Percentiles rank a stretch among this genome's conserved stretches.
phyloP scores from a whole-genome alignment of 2,113 vertebrate genomes.

The Ardeotis arabs region DNA sequence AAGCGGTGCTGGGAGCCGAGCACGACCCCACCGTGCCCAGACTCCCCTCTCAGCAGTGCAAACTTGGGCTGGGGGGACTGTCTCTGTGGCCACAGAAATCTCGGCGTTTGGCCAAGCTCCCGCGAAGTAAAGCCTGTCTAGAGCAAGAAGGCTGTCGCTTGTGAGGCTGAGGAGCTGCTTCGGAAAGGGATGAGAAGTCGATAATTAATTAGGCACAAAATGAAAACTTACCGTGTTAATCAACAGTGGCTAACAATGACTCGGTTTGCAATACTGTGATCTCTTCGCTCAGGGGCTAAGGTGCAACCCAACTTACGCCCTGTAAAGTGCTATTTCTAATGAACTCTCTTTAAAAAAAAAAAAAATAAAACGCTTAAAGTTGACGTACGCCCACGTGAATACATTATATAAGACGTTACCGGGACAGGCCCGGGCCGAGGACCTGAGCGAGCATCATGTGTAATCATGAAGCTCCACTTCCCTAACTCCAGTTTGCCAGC shows the following conservation, averaged over 20 bases:
- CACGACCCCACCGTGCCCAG: not conserved
- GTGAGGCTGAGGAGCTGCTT: not conserved
- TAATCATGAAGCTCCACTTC: constrained; percentile 56
- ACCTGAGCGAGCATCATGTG: constrained; percentile 27
- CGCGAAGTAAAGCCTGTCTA: not conserved
- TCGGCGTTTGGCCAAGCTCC: not conserved
- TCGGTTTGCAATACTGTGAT: constrained; percentile 45
- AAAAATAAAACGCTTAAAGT: constrained; percentile 52
- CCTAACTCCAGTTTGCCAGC: constrained; percentile 52
- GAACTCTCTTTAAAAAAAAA: constrained; percentile 28
- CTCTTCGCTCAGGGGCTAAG: not conserved
- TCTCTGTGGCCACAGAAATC: not conserved
- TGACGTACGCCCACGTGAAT: constrained; percentile 69
- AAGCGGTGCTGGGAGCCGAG: not conserved
- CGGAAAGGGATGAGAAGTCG: constrained; percentile 44
- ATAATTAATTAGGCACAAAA: constrained; percentile 71
- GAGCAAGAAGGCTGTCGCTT: not conserved
- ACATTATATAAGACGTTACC: constrained; percentile 64
- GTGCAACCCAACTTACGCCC: not conserved
- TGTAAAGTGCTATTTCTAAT: constrained; percentile 53
- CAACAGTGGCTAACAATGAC: constrained; percentile 51
- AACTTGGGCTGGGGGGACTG: not conserved
- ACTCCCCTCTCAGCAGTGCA: not conserved
- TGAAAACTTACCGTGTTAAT: constrained; percentile 73
- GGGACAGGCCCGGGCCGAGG: constrained; percentile 48